A percentile compares a stretch with the other conserved stretches of the same genome.
Evolutionary conservation across 2,888 invertebrate species (phyloP).

Genomic region (Apocheima hispidaria): DNA sequence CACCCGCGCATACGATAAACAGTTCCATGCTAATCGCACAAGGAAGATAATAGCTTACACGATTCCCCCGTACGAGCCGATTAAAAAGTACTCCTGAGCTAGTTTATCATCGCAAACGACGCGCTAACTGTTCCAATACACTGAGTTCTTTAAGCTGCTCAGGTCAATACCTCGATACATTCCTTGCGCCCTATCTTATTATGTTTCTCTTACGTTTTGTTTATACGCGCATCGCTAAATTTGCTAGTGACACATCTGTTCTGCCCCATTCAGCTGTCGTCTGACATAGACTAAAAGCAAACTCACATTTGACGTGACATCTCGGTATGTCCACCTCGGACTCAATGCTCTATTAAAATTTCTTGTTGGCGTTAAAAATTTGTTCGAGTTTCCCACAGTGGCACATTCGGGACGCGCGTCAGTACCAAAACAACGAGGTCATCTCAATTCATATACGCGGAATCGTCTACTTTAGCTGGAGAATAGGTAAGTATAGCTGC

Average conservation of each 20-base stretch:
- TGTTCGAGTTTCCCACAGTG: conserved; percentile 55
- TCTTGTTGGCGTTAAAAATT: conserved; percentile 58
- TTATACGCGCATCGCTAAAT: conserved; percentile 27
- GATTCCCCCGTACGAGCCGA: conserved; percentile 46
- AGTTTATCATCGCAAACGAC: conserved; percentile 58
- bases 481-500: conserved; percentile 78
- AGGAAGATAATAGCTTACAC: conserved; percentile 65
- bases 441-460: conserved; percentile 71
- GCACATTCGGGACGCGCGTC: conserved; percentile 74
- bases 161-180: conserved; percentile 50
- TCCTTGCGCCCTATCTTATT: conserved; percentile 11
- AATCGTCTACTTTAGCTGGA: conserved; percentile 71
- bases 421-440: conserved; percentile 76
- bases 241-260: conserved; percentile 36
- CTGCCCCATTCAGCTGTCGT: conserved; percentile 28
- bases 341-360: conserved; percentile 37
- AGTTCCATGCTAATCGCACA: conserved; percentile 66
- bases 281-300: conserved; percentile 41
- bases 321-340: conserved; percentile 32
- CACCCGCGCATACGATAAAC: conserved; percentile 65
- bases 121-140: conserved; percentile 60
- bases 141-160: conserved; percentile 52
- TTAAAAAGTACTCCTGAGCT: conserved; percentile 57
- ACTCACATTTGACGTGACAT: conserved; percentile 35
- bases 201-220: conserved; percentile 32